These are phyloP conservation scores for Himantopus leucocephalus DNA, from an alignment of 2,113 vertebrate species.

Conservation along the genomic window DNA sequence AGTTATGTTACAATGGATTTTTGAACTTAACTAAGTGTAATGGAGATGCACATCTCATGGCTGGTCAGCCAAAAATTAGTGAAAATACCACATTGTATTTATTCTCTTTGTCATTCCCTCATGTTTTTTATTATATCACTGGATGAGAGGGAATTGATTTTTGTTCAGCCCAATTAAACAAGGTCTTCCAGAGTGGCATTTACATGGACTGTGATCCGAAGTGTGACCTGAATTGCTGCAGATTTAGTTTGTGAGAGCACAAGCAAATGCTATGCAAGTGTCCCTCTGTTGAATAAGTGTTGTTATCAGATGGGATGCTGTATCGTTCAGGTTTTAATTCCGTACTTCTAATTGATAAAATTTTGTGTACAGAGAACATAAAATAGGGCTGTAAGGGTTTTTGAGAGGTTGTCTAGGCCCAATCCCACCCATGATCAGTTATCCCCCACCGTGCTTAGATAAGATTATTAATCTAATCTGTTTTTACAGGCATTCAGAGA, in stretches of 20 bases:
- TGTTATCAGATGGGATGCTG: neutral
- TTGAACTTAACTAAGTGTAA: neutral
- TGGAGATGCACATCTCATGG: neutral
- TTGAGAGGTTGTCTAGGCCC: neutral
- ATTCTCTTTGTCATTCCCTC: neutral
- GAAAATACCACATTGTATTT: neutral
- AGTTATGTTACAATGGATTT: neutral
- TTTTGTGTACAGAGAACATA: neutral
- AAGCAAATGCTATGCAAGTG: neutral
- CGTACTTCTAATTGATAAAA: neutral
- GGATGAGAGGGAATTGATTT: neutral
- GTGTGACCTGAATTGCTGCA: neutral
- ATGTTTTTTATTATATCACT: neutral
- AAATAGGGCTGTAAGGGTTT: neutral
- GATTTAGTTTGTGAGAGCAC: neutral
- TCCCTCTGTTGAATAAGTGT: neutral
- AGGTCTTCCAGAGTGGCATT: neutral
- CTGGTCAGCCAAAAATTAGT: neutral
- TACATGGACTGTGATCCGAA: neutral
- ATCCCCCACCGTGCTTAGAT: neutral
- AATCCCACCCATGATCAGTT: neutral
- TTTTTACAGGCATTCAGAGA: neutral
- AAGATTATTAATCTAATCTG: neutral
- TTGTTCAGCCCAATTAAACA: neutral
- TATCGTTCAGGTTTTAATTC: neutral